A percentile compares a stretch with the other conserved stretches of the same genome.
Conservation (phyloP, 2,888 invertebrate genomes). For the Erebia aethiops region DNA sequence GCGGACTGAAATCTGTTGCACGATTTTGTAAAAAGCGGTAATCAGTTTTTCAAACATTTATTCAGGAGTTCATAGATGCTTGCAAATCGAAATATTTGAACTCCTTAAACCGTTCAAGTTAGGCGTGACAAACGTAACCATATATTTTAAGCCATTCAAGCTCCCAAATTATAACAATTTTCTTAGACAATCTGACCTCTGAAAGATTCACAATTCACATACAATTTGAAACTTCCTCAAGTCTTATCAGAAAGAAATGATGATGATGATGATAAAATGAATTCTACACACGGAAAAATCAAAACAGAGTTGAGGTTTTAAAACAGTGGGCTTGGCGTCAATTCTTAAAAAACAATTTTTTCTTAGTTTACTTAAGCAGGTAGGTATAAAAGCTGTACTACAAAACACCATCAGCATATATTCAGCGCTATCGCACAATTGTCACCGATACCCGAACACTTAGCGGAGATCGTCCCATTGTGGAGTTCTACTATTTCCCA, state of each 20-base stretch:
- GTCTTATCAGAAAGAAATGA: background rate
- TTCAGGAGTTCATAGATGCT: too few species aligned
- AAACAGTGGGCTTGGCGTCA: background rate
- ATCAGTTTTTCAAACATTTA: too few species aligned
- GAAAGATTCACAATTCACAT: background rate
- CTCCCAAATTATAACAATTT: too few species aligned
- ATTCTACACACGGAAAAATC: too few species aligned
- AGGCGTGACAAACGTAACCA: too few species aligned
- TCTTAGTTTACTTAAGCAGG: background rate
- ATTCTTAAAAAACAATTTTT: background rate
- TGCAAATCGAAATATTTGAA: too few species aligned
- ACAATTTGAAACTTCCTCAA: background rate
- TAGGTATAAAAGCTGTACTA: slow-evolving; percentile 16
- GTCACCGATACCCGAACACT: slow-evolving; percentile 59
- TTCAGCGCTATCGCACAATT: slow-evolving; percentile 55
- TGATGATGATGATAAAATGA: too few species aligned
- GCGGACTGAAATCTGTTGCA: background rate
- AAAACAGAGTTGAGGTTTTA: background rate
- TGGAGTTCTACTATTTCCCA: slow-evolving; percentile 57
- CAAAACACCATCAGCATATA: slow-evolving; percentile 52
- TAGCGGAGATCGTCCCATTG: slow-evolving; percentile 20
- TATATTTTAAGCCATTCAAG: too few species aligned
- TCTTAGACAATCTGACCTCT: too few species aligned
- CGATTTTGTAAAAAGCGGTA: too few species aligned
- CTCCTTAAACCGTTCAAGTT: too few species aligned